These are phyloP conservation scores for Catocala fraxini DNA, from an alignment of 2,888 invertebrate species.

Conservation along the genomic window DNA sequence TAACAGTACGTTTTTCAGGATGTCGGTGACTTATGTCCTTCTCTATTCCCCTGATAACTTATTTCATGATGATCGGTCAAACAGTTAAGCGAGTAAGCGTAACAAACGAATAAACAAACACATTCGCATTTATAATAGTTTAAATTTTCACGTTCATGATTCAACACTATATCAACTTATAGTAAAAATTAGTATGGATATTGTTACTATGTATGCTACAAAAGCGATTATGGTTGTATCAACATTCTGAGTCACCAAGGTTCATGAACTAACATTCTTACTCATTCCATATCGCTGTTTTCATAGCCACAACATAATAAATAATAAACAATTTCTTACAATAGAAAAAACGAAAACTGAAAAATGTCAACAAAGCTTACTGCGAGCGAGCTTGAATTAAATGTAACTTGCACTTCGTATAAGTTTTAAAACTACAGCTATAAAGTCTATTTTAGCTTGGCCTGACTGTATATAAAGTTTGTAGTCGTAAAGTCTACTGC, in stretches of 20 bases:
- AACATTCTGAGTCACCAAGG: slow-evolving; percentile 9
- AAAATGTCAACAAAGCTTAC: slow-evolving; percentile 70
- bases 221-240: not conserved
- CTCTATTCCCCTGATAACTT: too few relatives aligned
- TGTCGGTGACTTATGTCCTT: too few relatives aligned
- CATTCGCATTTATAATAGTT: too few relatives aligned
- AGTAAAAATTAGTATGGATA: too few relatives aligned
- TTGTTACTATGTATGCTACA: too few relatives aligned
- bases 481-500: slow-evolving; percentile 48
- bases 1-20: too few relatives aligned
- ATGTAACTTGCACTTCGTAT: slow-evolving; percentile 17
- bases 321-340: slow-evolving; percentile 61
- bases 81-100: too few relatives aligned
- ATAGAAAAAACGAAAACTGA: slow-evolving; percentile 71
- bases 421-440: not conserved
- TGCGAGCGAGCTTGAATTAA: slow-evolving; percentile 49
- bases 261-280: slow-evolving; percentile 6
- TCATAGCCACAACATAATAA: slow-evolving; percentile 42
- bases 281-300: slow-evolving; percentile 26
- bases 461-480: slow-evolving; percentile 6
- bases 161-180: too few relatives aligned
- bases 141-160: too few relatives aligned
- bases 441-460: slow-evolving; percentile 22
- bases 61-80: too few relatives aligned
- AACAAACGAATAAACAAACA: too few relatives aligned